Evolutionary conservation across 2,888 invertebrate species (phyloP), one percentile per base, ranked within the genome.

Genomic region (Ornithoptera alexandrae): DNA sequence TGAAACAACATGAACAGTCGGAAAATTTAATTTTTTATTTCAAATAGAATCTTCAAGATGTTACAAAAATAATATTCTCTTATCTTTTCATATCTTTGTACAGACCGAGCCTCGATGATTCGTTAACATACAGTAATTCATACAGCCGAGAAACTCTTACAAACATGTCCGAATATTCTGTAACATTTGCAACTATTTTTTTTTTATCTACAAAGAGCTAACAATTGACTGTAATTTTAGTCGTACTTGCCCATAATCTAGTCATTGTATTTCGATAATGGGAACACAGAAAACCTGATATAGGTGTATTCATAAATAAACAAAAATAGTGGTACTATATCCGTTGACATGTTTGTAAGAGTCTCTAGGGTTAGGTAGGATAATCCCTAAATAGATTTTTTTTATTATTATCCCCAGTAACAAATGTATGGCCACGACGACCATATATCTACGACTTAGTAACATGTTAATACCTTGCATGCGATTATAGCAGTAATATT

Each of bases 11-110:
- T 60, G 53, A 72, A 73, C 72, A 73, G 70, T 73, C 74, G 70
- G 72, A 72, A 69, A 73, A 66, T 73, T 73, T 67, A 73, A 17
- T 39, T 70, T 71, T 73, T 74, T 64, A 72, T 71, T 66, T 56
- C 66, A 70, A 68, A 70, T 65, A 78, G 77, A 75, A 74, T 72
- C 73, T 74, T 72, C 73, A 75, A 74, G 75, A 75, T 77, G 75
- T 79, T 85, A 86, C 77, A 85, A 86, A 86, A 85, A 86, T 85
- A 85, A 81, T 76, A 75, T 76, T 78, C 71, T 74, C 74, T 76
- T 63, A 77, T 50, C 50, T 17, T 50, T 30, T 50, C 65, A 67
- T 71, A 78, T 77, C 74, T 85, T 84, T 85, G 84, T 85, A 84
- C 83, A 81, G 74, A 77, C 76, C 73, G 73, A 82, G 78, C 79